Percentiles rank a stretch among this genome's conserved stretches.
Conservation (phyloP, 2,888 invertebrate species). For the Idaea dimidiata region DNA sequence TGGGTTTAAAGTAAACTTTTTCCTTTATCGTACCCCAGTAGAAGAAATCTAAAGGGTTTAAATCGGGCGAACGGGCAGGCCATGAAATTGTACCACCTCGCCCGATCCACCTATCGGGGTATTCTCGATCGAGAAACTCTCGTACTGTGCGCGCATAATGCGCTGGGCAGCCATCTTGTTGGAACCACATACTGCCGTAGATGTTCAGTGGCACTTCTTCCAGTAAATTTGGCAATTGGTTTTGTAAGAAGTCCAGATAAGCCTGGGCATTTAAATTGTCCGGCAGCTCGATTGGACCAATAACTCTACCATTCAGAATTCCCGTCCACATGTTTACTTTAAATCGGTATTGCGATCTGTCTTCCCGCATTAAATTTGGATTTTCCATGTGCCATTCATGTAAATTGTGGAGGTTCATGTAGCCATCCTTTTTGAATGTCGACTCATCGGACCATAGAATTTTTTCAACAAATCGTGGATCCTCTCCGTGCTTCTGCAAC, state of each 20-base stretch:
- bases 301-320: slow-evolving; percentile 23
- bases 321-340: slow-evolving; percentile 30
- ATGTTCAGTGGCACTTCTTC: neutral
- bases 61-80: slow-evolving; percentile 26
- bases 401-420: slow-evolving; percentile 28
- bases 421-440: too few relatives aligned
- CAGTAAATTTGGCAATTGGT: slow-evolving; percentile 3
- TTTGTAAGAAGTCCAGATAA: slow-evolving; percentile 14
- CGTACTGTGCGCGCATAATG: too few relatives aligned
- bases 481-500: too few relatives aligned
- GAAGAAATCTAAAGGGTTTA: slow-evolving; percentile 28
- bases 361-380: slow-evolving; percentile 21
- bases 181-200: neutral
- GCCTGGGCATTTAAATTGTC: slow-evolving; percentile 12
- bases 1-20: slow-evolving; percentile 17
- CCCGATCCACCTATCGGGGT: neutral
- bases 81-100: slow-evolving; percentile 15
- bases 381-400: slow-evolving; percentile 23
- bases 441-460: too few relatives aligned
- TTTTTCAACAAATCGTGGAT: too few relatives aligned
- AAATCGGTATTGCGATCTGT: slow-evolving; percentile 27
- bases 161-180: too few relatives aligned
- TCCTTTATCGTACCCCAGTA: slow-evolving; percentile 22
- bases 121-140: neutral
- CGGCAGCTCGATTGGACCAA: slow-evolving; percentile 20